These are phyloP conservation scores for Brenthis daphne DNA, from an alignment of 2,888 invertebrate genomes.

Conservation along the genomic window DNA sequence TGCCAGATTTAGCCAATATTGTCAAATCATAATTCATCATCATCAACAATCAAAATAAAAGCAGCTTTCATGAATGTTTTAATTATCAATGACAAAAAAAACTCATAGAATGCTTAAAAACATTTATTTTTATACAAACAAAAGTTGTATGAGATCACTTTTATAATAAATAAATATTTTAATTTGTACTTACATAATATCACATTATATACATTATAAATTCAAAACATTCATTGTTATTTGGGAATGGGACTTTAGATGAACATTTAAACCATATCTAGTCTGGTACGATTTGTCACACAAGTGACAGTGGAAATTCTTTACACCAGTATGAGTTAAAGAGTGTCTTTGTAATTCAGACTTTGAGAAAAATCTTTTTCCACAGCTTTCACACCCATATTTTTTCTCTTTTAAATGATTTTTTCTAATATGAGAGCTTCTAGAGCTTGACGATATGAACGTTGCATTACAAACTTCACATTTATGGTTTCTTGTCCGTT, in stretches of 20 bases:
- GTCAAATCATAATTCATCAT: too few species aligned
- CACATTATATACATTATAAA: conserved; percentile 43
- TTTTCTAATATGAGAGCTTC: conserved; percentile 72
- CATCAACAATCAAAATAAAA: too few species aligned
- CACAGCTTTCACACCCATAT: conserved; percentile 72
- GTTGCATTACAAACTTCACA: conserved; percentile 76
- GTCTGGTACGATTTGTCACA: conserved; percentile 79
- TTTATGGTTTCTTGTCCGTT: conserved; percentile 71
- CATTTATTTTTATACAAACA: conserved; percentile 1
- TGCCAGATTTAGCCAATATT: too few species aligned
- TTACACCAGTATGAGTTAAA: conserved; percentile 74
- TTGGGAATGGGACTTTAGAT: conserved; percentile 69
- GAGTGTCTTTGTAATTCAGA: conserved; percentile 73
- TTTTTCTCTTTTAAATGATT: conserved; percentile 77
- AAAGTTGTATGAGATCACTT: conserved; percentile 22
- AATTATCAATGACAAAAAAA: not conserved
- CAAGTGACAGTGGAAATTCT: conserved; percentile 74
- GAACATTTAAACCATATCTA: conserved; percentile 74
- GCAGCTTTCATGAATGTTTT: too few species aligned
- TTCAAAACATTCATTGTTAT: conserved; percentile 52
- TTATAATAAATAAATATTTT: conserved; percentile 8
- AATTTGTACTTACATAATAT: conserved; percentile 22
- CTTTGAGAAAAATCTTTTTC: conserved; percentile 73
- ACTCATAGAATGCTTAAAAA: not conserved
- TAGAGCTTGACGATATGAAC: conserved; percentile 73